Base-by-base conservation (phyloP, 1,140 invertebrate genomes). In the Drosophila ananassae region DNA sequence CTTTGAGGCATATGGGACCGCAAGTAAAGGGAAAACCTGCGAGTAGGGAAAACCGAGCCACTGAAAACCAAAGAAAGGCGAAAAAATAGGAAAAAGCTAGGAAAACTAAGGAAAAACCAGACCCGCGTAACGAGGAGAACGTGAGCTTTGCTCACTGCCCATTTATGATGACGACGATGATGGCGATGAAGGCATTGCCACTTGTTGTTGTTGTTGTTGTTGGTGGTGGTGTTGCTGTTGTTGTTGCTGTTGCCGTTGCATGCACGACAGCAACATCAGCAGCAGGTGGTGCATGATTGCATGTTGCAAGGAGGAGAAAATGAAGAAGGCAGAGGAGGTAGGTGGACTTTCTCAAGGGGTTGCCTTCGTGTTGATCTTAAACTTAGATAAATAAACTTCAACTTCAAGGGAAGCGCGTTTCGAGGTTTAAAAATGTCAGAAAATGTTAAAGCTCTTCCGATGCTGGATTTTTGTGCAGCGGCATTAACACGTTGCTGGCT, bases 361-460 rank as follows among this genome's bases (percentile, higher is more conserved):
- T 47, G 73, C 59, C 82, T 82, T 77, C 82, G 82, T 87, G 82
- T 82, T 89, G 82, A 87, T 87, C 79, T 77, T 75, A 82, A 87
- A 82, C 78, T 82, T 76, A 87, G 82, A 87, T 87, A 89, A 87
- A 87, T 82, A 87, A 89, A 89, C 69, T 87, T 89, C 78, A 87
- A 82, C 61, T 55, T 46, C 47, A 69, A 62, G 25, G 13, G 44
- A 61, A 44, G 41, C 41, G 41, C 10, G 34, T 12, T n/a, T 37
- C 34, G 34, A 34, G 13, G 58, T 39, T 32, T 32, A 21, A 59
- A 54, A 32, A 50, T 17, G 34, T 24, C 24, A 28, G 10, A 12
- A 32, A 39, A 48, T 17, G 50, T 28, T 76, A 79, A 89, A 77
- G 81, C 22, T 61, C 63, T 57, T 51, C 44, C 44, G 13, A 79